phyloP scores from a whole-genome alignment of 2,888 invertebrate species.

The Trichogramma dendrolimi region DNA sequence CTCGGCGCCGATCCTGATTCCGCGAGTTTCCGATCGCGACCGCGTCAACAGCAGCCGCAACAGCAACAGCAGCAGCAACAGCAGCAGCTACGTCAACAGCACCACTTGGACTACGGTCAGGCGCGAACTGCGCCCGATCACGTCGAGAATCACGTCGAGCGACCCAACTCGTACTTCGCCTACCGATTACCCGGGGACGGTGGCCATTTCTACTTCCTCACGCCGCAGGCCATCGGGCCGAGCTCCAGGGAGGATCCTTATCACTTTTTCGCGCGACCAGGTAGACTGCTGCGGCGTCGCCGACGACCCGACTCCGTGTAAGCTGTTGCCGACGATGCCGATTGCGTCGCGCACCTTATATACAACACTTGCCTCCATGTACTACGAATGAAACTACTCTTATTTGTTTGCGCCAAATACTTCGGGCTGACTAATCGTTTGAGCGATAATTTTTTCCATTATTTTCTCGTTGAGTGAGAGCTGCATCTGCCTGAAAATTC shows the following conservation, averaged over 20 bases:
- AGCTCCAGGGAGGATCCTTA: slow-evolving; percentile 24
- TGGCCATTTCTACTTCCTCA: slow-evolving; percentile 74
- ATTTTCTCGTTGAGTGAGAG: too few species aligned
- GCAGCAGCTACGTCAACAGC: slow-evolving; percentile 30
- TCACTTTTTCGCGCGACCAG: slow-evolving; percentile 21
- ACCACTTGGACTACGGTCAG: slow-evolving; percentile 38
- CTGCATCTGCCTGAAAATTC: too few species aligned
- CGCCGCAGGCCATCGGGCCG: slow-evolving; percentile 61
- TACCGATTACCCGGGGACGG: slow-evolving; percentile 72
- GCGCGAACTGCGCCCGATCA: slow-evolving; percentile 28
- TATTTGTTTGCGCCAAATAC: too few species aligned
- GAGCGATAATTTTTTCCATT: too few species aligned
- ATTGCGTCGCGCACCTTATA: background rate
- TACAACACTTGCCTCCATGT: too few species aligned
- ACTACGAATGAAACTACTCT: too few species aligned
- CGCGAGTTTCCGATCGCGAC: slow-evolving; percentile 26
- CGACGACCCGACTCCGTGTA: slow-evolving; percentile 38
- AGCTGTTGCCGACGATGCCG: slow-evolving; percentile 9
- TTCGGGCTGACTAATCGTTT: too few species aligned
- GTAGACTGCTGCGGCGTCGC: slow-evolving; percentile 40
- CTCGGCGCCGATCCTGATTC: slow-evolving; percentile 43
- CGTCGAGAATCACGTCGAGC: slow-evolving; percentile 34
- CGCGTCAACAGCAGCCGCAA: slow-evolving; percentile 21
- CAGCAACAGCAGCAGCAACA: slow-evolving; percentile 20
- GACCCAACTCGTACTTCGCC: slow-evolving; percentile 63